Base-by-base conservation (phyloP, 2,113 vertebrate species). In the Aramus guarauna region DNA sequence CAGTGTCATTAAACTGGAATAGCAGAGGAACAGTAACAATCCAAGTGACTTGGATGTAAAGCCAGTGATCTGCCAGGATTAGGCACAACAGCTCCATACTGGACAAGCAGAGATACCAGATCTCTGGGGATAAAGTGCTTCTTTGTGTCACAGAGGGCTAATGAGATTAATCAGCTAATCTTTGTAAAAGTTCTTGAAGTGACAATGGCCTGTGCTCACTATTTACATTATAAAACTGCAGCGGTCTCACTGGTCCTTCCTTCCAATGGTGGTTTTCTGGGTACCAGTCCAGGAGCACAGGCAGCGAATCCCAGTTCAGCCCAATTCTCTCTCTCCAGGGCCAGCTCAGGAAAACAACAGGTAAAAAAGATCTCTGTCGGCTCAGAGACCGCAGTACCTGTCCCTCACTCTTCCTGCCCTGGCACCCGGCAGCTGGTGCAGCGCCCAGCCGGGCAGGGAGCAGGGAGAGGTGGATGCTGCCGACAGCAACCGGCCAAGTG, bases 131-230 rank as follows among this genome's bases (percentile, higher is more conserved):
- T 7, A 27, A 93, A 87, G 50, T 10, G 27, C 21, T 89, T 47
- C 50, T 90, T 85, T 52, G 41, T 43, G 27, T 45, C 50, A 56
- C 41, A 43, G 73, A 77, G 30, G 41, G 66, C 30, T 75, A 82
- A 92, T 5, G 9, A 91, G 68, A 82, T 80, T 72, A 81, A 88
- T 86, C 67, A 93, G n/a, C 32, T 85, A 89, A 87, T 72, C 29
- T 91, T 50, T 53, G 37, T n/a, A 56, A 45, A 73, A 74, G 41
- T 43, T 89, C 87, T 74, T 92, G 73, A 85, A 85, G 83, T 29
- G 24, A 50, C 60, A 79, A 24, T 23, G 22, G 69, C 36, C 67
- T 18, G 20, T 4, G 43, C 83, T 71, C 84, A 67, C 41, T 69
- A 68, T 74, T 73, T 72, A 48, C 47, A 64, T 27, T 50, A 32